Conservation (phyloP, 2,888 invertebrate species). For the Acleris emargana region DNA sequence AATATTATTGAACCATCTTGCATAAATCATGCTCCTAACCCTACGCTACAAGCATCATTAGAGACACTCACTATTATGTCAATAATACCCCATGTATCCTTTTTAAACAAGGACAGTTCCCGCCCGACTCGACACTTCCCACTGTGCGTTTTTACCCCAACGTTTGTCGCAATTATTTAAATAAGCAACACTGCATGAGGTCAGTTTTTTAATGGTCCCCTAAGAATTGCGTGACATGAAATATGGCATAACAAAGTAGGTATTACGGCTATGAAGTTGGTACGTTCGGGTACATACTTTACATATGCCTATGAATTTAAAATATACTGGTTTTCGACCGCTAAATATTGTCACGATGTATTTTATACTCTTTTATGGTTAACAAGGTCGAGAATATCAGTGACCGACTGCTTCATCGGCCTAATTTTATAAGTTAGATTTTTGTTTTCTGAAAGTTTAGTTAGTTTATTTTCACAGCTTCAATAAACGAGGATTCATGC, state of each 20-base stretch:
- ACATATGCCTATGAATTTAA: neutral
- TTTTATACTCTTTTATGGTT: too few relatives aligned
- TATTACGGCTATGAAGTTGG: neutral
- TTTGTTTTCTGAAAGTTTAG: too few relatives aligned
- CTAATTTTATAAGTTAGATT: too few relatives aligned
- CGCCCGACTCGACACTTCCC: neutral
- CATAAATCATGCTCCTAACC: too few relatives aligned
- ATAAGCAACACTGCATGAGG: neutral
- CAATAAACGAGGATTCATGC: too few relatives aligned
- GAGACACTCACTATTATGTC: neutral
- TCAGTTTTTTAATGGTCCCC: conserved; percentile 16
- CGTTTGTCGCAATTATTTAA: conserved; percentile 2
- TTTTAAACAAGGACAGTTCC: conserved; percentile 1
- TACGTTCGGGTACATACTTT: neutral
- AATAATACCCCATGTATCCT: conserved; percentile 2
- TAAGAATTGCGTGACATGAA: conserved; percentile 28
- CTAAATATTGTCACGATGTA: too few relatives aligned
- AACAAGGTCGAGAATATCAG: too few relatives aligned
- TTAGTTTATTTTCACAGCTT: too few relatives aligned
- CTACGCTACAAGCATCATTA: neutral
- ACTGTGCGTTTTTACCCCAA: conserved; percentile 3
- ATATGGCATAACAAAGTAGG: conserved; percentile 3
- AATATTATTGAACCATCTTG: too few relatives aligned
- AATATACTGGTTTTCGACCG: too few relatives aligned
- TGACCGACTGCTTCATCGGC: too few relatives aligned